These are phyloP conservation scores for Forbesichthys papilliferus DNA, from an alignment of 2,113 vertebrate species.

Conservation along the genomic window DNA sequence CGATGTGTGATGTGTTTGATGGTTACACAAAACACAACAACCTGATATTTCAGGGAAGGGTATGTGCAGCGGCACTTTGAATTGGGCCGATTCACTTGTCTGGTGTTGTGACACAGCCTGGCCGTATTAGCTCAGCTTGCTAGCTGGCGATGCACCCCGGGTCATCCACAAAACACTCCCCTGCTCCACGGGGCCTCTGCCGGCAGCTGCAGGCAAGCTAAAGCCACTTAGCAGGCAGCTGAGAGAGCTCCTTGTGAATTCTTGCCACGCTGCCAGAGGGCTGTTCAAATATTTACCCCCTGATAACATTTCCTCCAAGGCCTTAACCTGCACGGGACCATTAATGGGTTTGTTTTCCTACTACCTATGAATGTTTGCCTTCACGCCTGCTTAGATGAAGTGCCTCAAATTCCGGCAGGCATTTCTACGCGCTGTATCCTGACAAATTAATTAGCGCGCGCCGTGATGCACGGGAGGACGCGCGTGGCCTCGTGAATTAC, in stretches of 20 bases:
- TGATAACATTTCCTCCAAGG: slow-evolving; percentile 62
- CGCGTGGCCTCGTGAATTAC: slow-evolving; percentile 27
- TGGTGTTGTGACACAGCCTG: too few species aligned
- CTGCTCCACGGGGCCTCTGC: not conserved
- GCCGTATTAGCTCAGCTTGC: too few species aligned
- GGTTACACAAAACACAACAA: too few species aligned
- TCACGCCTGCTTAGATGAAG: slow-evolving; percentile 56
- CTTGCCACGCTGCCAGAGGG: slow-evolving; percentile 57
- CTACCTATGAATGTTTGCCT: slow-evolving; percentile 66
- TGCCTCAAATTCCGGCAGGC: slow-evolving; percentile 36
- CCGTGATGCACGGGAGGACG: slow-evolving; percentile 39
- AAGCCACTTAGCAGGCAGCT: slow-evolving; percentile 43
- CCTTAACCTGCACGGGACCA: slow-evolving; percentile 39
- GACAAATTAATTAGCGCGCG: slow-evolving; percentile 63
- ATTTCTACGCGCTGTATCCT: slow-evolving; percentile 45
- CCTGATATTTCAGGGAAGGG: too few species aligned
- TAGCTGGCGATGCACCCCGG: not conserved
- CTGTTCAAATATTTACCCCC: slow-evolving; percentile 77
- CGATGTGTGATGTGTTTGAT: too few species aligned
- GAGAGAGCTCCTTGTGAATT: slow-evolving; percentile 52
- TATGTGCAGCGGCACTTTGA: not conserved
- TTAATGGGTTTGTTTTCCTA: slow-evolving; percentile 71
- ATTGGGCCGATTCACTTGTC: too few species aligned
- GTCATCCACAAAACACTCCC: not conserved
- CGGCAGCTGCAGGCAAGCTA: slow-evolving; percentile 23